Evolutionary conservation across 2,888 invertebrate species (phyloP), one percentile per base, ranked within the genome.

Genomic region (Drosophila buzzatii): DNA sequence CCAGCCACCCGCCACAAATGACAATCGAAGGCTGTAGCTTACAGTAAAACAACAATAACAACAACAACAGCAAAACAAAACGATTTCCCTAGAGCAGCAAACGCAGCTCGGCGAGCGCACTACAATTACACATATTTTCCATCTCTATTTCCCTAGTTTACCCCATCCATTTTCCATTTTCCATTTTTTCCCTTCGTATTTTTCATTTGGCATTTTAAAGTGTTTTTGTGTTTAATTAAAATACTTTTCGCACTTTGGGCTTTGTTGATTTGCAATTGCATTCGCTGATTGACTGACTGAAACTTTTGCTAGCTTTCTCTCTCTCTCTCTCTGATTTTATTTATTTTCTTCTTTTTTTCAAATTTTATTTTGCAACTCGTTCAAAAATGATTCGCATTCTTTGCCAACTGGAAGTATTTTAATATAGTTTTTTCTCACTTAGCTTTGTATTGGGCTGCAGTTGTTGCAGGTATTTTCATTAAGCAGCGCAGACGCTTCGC

Each of bases 201-300:
- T 35, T 53, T 35, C 58, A 69, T 56, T 64, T 66, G 42, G 67
- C 57, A 69, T 68, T 75, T 79, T 81, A 53, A 67, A 67, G 67
- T 59, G 76, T 73, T 74, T 78, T 73, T 84, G 65, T 78, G 76
- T 90, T 90, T 90, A 89, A 90, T 89, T 80, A 89, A 85, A 90
- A 83, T 80, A 89, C 76, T 80, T 85, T 70, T 76, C 61, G 57
- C 68, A 75, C 71, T 88, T 83, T 78, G 49, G 53, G 56, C 70
- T 69, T 61, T 74, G 72, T 65, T 79, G 70, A 68, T 27, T 81
- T 76, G 75, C 70, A 70, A 73, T 69, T 76, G 64, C 42, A 49
- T 41, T 76, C 69, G 52, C 56, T 79, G 70, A 81, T 45, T 79
- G 58, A 71, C 62, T 82, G 72, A 71, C 59, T 64, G 70, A 58